Conservation (phyloP, 2,113 vertebrate genomes). For the Epinephelus lanceolatus region DNA sequence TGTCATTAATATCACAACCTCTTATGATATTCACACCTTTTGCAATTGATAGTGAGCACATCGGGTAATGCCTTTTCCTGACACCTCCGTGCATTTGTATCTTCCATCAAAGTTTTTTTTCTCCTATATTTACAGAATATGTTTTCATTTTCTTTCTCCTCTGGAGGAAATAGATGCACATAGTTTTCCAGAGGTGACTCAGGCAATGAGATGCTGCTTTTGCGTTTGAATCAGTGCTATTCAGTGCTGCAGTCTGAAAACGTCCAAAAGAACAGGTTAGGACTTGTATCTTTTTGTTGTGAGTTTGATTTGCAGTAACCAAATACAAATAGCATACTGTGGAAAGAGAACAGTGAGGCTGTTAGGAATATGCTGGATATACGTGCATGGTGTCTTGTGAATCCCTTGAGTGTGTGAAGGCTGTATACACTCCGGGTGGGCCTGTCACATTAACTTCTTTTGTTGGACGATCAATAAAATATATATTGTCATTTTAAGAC, state of each 20-base stretch:
- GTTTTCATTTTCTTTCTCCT: neutral
- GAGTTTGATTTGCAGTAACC: neutral
- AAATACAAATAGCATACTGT: neutral
- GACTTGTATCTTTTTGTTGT: no score
- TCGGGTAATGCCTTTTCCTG: neutral
- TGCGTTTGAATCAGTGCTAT: neutral
- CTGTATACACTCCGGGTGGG: no score
- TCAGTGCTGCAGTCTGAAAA: neutral
- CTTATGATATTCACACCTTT: slow-evolving; percentile 9
- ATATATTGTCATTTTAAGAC: no score
- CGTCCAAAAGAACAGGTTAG: no score
- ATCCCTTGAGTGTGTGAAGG: no score
- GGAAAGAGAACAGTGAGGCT: no score
- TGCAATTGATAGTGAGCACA: neutral
- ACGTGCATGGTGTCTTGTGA: neutral
- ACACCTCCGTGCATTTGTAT: slow-evolving; percentile 8
- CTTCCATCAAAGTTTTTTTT: neutral
- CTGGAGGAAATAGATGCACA: neutral
- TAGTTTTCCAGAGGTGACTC: neutral
- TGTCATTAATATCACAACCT: slow-evolving; percentile 10
- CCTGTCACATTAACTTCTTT: no score
- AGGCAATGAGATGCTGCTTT: neutral
- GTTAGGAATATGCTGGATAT: no score
- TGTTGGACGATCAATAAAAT: no score
- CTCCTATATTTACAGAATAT: neutral